Evolutionary conservation across 1,140 invertebrate genomes (phyloP).

Genomic region (Diachasmimorpha longicaudata): DNA sequence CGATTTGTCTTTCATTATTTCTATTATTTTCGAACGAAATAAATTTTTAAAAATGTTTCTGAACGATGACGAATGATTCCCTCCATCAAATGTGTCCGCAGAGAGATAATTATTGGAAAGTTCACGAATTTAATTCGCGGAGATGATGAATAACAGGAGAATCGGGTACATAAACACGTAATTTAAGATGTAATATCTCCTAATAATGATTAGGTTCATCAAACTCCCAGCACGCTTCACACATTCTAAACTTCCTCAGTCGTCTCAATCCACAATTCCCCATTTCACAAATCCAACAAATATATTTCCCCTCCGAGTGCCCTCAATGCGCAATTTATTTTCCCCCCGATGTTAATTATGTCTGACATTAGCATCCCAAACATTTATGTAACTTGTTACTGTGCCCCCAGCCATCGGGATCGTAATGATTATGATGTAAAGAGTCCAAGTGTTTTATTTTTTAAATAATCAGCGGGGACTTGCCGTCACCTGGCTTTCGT

Average conservation of each 20-base stretch:
- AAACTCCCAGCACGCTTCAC: neutral
- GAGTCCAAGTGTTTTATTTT: neutral
- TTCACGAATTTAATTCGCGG: neutral
- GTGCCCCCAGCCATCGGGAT: neutral
- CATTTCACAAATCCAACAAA: no score
- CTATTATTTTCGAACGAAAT: neutral
- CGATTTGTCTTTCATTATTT: neutral
- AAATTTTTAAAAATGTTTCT: no score
- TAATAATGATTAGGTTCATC: neutral
- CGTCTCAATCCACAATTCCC: neutral
- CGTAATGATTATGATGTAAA: neutral
- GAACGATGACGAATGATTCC: neutral
- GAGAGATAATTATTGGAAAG: neutral
- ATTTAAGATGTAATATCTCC: neutral
- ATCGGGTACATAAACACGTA: neutral
- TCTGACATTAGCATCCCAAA: neutral
- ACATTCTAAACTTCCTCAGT: neutral
- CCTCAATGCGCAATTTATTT: neutral
- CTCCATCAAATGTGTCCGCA: neutral
- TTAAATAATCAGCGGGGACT: neutral
- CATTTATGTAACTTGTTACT: conserved; percentile 1
- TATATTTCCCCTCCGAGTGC: neutral
- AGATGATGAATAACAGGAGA: neutral
- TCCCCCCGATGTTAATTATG: neutral
- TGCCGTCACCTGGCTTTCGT: neutral